Percentiles rank a stretch among this genome's conserved stretches.
phyloP scores from a whole-genome alignment of 2,113 vertebrate species.

The Oriolus oriolus region DNA sequence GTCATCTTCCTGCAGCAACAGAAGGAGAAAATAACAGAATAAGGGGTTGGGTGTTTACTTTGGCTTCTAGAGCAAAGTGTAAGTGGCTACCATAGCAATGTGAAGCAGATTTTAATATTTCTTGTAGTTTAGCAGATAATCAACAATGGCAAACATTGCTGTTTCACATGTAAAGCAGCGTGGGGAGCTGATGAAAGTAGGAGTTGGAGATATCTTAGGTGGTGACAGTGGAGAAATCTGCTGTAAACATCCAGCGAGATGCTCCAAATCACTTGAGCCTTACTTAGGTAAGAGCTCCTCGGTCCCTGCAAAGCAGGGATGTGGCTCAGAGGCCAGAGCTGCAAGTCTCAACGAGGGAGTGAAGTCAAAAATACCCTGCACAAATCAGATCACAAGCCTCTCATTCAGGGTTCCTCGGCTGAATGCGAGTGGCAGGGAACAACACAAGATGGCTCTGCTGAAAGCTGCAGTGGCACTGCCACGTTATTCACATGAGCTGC shows the following conservation, averaged over 20 bases:
- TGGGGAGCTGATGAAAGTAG: not conserved
- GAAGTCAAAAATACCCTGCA: not conserved
- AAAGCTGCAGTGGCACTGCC: not conserved
- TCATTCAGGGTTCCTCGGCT: not conserved
- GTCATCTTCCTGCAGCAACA: not conserved
- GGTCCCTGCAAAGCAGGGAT: not conserved
- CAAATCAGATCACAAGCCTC: not conserved
- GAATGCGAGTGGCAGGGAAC: not conserved
- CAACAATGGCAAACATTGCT: not conserved
- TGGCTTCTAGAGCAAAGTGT: not conserved
- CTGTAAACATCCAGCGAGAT: not conserved
- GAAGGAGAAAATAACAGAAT: not conserved
- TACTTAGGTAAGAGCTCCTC: not conserved
- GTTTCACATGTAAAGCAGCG: not conserved
- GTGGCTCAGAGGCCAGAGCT: not conserved
- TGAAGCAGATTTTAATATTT: not conserved
- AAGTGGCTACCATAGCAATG: conserved; percentile 27
- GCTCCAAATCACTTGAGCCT: not conserved
- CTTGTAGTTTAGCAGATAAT: not conserved
- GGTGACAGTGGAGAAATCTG: not conserved
- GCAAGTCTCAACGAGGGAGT: not conserved
- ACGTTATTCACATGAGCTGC: not conserved
- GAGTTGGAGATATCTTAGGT: not conserved
- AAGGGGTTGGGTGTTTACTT: not conserved
- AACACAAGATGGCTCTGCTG: not conserved